phyloP scores from a whole-genome alignment of 2,113 vertebrate genomes.

The Nannospalax galili region DNA sequence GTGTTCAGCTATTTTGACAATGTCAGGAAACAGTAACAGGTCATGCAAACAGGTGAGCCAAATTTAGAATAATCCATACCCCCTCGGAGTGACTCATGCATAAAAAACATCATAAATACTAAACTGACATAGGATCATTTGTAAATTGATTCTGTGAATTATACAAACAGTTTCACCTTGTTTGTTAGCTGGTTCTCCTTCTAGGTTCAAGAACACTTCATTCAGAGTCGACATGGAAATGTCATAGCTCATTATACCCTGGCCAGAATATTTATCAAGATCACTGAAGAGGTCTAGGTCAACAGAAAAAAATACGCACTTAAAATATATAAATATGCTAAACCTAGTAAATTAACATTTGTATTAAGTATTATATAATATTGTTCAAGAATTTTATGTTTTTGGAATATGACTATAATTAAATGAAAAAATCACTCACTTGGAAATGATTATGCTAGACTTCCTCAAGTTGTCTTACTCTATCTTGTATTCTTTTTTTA shows the following conservation, averaged over 20 bases:
- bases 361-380: neutral
- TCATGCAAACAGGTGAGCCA: neutral
- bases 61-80: neutral
- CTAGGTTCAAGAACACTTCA: constrained; percentile 94
- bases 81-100: neutral
- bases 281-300: constrained; percentile 90
- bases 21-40: neutral
- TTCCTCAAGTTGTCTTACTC: neutral
- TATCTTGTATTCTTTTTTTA: neutral
- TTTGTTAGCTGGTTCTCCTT: constrained; percentile 85
- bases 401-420: neutral
- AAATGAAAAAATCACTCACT: neutral
- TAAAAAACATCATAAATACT: neutral
- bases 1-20: neutral
- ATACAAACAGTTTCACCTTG: constrained; percentile 84
- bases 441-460: neutral
- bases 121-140: neutral
- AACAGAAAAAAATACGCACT: neutral
- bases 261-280: constrained; percentile 86
- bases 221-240: constrained; percentile 94
- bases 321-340: neutral
- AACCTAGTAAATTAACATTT: neutral
- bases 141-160: neutral
- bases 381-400: neutral
- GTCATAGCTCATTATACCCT: constrained; percentile 89